Percentiles rank a stretch among this genome's conserved stretches.
Evolutionary conservation across 2,113 vertebrate species (phyloP).

Genomic region (Cynocephalus volans): DNA sequence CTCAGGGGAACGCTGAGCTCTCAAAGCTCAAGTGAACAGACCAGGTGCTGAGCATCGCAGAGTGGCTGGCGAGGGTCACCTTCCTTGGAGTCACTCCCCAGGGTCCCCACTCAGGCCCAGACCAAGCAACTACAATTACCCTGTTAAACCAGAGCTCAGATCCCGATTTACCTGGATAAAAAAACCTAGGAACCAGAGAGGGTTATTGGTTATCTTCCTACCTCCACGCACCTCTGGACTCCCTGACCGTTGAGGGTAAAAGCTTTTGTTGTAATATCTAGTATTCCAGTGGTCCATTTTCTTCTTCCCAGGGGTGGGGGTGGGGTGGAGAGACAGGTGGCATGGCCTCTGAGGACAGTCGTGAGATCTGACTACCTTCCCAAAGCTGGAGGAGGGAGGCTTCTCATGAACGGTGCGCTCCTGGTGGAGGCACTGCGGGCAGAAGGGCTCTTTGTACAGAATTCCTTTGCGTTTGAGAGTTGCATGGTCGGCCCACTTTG

Average conservation of each 20-base stretch:
- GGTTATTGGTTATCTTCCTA: not conserved
- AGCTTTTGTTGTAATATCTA: not conserved
- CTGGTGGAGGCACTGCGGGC: not conserved
- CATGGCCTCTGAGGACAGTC: not conserved
- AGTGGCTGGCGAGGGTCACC: not conserved
- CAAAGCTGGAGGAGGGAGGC: not conserved
- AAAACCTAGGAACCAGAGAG: not conserved
- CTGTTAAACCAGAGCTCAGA: not conserved
- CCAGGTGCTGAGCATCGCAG: not conserved
- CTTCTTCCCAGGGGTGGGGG: not conserved
- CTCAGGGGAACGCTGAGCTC: conserved; percentile 38
- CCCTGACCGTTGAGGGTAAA: not conserved
- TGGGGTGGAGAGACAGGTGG: not conserved
- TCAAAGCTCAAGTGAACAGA: not conserved
- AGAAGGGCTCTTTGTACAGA: not conserved
- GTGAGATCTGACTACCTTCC: conserved; percentile 3
- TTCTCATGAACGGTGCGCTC: not conserved
- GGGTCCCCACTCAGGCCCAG: not conserved
- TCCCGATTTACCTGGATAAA: not conserved
- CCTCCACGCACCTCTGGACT: not conserved
- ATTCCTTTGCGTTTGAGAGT: not conserved
- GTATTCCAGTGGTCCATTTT: not conserved
- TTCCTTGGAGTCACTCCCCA: not conserved
- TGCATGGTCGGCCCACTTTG: not conserved
- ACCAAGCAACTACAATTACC: not conserved